A percentile compares a stretch with the other conserved stretches of the same genome.
phyloP scores from a whole-genome alignment of 1,140 invertebrate species.

The Drosophila ambigua region DNA sequence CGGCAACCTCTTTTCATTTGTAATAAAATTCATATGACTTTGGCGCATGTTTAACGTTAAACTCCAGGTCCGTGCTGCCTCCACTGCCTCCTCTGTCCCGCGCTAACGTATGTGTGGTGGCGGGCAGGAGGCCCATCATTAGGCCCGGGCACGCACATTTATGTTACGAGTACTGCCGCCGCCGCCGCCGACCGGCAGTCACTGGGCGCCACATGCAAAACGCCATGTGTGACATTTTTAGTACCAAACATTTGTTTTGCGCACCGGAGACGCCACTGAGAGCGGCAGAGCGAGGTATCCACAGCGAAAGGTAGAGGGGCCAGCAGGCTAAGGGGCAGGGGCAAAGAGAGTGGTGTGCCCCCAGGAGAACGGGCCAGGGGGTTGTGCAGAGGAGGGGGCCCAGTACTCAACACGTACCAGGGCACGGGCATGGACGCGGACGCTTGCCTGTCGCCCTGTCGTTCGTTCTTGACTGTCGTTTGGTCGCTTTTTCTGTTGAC shows the following conservation, averaged over 20 bases:
- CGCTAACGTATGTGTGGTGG: background rate
- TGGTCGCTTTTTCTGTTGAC: constrained; percentile 77
- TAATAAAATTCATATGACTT: constrained; percentile 81
- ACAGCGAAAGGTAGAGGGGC: background rate
- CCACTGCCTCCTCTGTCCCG: background rate
- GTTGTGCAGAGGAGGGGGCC: constrained; percentile 1
- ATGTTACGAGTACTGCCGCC: constrained; percentile 13
- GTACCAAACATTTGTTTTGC: constrained; percentile 80
- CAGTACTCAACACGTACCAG: constrained; percentile 68
- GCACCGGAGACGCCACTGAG: constrained; percentile 42
- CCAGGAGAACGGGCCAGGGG: background rate
- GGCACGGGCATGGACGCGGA: constrained; percentile 38
- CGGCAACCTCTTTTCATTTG: constrained; percentile 69
- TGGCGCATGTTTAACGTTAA: constrained; percentile 75
- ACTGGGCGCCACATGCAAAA: constrained; percentile 68
- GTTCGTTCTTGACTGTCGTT: constrained; percentile 42
- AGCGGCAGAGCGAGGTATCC: background rate
- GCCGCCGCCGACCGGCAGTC: background rate
- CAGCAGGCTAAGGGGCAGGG: too few species aligned
- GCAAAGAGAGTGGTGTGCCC: background rate
- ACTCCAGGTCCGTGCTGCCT: constrained; percentile 15
- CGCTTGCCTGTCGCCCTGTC: constrained; percentile 43
- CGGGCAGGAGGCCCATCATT: constrained; percentile 55
- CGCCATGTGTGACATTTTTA: constrained; percentile 81
- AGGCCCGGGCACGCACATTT: constrained; percentile 74